Evolutionary conservation across 30 jellyfish, hydroid and myxozoan species (phyloP).

Genomic region (Phacellophora camtschatica): DNA sequence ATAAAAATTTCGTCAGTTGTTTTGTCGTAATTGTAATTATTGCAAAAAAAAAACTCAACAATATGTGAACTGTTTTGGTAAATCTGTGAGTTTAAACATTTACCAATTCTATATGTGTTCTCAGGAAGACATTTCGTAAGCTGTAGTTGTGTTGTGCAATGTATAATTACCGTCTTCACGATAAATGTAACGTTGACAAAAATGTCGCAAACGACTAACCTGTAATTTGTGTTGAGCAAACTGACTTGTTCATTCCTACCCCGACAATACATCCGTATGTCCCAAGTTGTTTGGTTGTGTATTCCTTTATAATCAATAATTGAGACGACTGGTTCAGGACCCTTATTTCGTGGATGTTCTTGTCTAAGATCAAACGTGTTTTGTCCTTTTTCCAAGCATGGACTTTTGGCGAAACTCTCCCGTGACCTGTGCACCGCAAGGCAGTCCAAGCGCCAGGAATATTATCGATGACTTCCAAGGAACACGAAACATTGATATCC

Average conservation of each 20-base stretch:
- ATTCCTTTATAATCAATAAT: slow-evolving; percentile 34
- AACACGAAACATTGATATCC: slow-evolving; percentile 53
- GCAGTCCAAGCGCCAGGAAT: slow-evolving; percentile 76
- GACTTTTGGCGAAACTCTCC: slow-evolving; percentile 51
- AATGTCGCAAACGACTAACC: no score
- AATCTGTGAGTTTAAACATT: not conserved
- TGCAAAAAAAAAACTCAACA: not conserved
- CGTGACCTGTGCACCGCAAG: slow-evolving; percentile 68
- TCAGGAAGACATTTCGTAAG: no score
- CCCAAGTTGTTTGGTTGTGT: slow-evolving; percentile 60
- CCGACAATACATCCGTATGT: slow-evolving; percentile 74
- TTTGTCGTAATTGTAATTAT: not conserved
- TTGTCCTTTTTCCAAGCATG: slow-evolving; percentile 72
- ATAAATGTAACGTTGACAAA: no score
- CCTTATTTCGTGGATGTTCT: slow-evolving; percentile 15
- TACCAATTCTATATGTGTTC: no score
- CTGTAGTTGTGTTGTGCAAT: not conserved
- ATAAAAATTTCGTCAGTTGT: not conserved
- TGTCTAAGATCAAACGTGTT: slow-evolving; percentile 11
- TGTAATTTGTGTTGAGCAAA: slow-evolving; percentile 37
- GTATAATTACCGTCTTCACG: no score
- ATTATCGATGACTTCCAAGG: slow-evolving; percentile 40
- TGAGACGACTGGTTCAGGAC: slow-evolving; percentile 19
- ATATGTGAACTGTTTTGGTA: not conserved
- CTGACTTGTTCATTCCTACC: slow-evolving; percentile 45